These are phyloP conservation scores for Brachynemurus nebulosus DNA, from an alignment of 2,888 invertebrate genomes.

Conservation along the genomic window DNA sequence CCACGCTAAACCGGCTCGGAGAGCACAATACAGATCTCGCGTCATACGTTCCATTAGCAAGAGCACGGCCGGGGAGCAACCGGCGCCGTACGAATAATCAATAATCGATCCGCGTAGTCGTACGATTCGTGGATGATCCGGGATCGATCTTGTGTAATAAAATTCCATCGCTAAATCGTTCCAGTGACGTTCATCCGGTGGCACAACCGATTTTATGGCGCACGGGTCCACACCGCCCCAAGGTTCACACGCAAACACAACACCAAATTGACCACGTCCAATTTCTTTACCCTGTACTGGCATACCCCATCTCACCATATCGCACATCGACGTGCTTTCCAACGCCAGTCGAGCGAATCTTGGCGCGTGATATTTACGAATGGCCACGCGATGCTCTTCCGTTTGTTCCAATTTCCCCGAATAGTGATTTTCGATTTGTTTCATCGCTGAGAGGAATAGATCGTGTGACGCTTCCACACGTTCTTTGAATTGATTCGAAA, in stretches of 20 bases:
- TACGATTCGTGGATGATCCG: conserved; percentile 66
- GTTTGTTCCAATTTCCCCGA: conserved; percentile 61
- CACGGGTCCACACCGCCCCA: conserved; percentile 64
- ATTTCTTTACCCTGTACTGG: conserved; percentile 52
- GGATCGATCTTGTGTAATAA: conserved; percentile 75
- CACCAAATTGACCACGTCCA: conserved; percentile 77
- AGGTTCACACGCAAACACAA: conserved; percentile 66
- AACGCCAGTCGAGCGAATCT: conserved; percentile 65
- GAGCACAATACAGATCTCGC: conserved; percentile 66
- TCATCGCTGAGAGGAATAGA: conserved; percentile 56
- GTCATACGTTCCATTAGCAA: conserved; percentile 63
- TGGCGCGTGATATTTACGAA: conserved; percentile 67
- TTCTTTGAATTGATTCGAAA: conserved; percentile 63
- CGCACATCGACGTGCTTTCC: conserved; percentile 71
- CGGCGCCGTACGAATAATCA: conserved; percentile 59
- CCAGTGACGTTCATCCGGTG: conserved; percentile 80
- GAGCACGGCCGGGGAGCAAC: conserved; percentile 57
- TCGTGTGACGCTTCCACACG: conserved; percentile 64
- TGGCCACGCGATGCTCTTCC: conserved; percentile 61
- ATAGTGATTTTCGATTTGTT: conserved; percentile 54
- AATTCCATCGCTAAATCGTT: conserved; percentile 84
- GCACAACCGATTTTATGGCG: conserved; percentile 78
- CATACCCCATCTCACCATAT: conserved; percentile 58
- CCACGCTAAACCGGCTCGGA: conserved; percentile 53
- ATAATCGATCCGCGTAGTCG: conserved; percentile 66